Conservation (phyloP, 2,888 invertebrate species). For the Machimus rusticus region DNA sequence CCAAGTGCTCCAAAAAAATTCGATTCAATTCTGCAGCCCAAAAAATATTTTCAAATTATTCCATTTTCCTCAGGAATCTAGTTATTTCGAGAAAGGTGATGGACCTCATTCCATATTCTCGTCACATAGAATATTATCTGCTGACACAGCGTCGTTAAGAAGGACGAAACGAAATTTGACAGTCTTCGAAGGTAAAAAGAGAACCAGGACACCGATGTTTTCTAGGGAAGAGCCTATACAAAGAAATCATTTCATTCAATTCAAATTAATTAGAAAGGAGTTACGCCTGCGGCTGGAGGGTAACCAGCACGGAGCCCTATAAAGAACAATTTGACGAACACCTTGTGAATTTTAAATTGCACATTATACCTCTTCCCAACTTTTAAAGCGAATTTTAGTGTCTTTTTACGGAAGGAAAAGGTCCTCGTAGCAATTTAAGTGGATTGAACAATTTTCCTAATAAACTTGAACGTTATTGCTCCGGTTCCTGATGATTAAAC, state of each 20-base stretch:
- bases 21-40: background rate
- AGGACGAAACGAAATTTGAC: background rate
- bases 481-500: background rate
- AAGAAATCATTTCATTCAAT: conserved; percentile 20
- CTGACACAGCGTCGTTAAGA: background rate
- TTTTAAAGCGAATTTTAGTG: background rate
- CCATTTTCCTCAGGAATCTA: background rate
- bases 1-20: background rate
- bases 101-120: background rate
- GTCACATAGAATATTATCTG: background rate
- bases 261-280: conserved; percentile 8
- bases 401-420: background rate
- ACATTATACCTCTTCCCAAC: background rate
- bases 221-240: background rate
- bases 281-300: background rate
- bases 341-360: background rate
- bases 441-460: background rate
- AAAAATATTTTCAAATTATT: background rate
- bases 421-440: background rate
- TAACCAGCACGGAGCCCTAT: background rate
- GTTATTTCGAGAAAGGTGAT: background rate
- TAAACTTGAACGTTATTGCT: background rate
- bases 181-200: background rate
- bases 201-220: background rate
- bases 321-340: background rate